A percentile compares a stretch with the other conserved stretches of the same genome.
Evolutionary conservation across 2,797 vertebrate species (phyloP).

Genomic region (Crax fasciolata): DNA sequence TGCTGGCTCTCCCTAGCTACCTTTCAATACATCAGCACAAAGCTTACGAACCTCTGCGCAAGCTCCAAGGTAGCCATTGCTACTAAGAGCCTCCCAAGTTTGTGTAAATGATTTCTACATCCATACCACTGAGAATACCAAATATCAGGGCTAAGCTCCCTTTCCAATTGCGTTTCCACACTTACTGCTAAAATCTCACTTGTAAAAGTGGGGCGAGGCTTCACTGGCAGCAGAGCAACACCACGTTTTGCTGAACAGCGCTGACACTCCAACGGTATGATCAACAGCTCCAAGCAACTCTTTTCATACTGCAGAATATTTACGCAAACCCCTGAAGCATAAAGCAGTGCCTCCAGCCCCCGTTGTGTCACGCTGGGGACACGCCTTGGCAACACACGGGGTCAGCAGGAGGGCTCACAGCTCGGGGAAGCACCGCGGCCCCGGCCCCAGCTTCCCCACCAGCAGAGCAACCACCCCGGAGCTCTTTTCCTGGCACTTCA

Average conservation of each 20-base stretch:
- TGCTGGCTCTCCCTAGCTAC: background rate
- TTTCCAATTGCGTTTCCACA: slow-evolving; percentile 2
- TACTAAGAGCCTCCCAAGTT: background rate
- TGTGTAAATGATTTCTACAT: background rate
- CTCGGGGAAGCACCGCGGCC: background rate
- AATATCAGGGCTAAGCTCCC: background rate
- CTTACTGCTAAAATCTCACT: slow-evolving; percentile 9
- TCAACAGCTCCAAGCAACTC: background rate
- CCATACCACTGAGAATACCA: background rate
- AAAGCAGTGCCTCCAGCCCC: slow-evolving; percentile 38
- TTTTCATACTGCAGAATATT: slow-evolving; percentile 63
- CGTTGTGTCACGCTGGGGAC: slow-evolving; percentile 16
- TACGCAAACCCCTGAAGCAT: slow-evolving; percentile 70
- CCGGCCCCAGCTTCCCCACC: background rate
- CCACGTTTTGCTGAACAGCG: slow-evolving; percentile 36
- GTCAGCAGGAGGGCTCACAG: slow-evolving; percentile 1
- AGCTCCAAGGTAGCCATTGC: slow-evolving; percentile 7
- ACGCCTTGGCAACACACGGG: slow-evolving; percentile 42
- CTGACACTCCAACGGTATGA: background rate
- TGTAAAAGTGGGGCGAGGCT: background rate
- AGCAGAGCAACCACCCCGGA: background rate
- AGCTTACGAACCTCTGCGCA: slow-evolving; percentile 45
- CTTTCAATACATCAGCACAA: slow-evolving; percentile 13
- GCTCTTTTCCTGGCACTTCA: background rate
- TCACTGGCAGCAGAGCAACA: background rate